These are phyloP conservation scores for Cassiopea andromeda DNA, from an alignment of 30 jellyfish, hydroid and myxozoan genomes.

Conservation along the genomic window DNA sequence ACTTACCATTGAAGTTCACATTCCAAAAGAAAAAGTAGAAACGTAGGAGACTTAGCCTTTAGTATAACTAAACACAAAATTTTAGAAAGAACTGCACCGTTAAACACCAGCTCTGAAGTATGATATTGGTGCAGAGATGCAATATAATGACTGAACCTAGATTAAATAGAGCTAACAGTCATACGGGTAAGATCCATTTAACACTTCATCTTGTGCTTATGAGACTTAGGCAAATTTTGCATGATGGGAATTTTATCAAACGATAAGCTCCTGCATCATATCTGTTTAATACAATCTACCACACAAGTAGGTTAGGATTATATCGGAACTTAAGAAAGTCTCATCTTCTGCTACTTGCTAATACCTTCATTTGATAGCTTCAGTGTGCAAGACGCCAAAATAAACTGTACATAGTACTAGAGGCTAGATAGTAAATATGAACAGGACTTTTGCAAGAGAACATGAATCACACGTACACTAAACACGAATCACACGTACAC, in stretches of 20 bases:
- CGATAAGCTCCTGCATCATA: slow-evolving; percentile 10
- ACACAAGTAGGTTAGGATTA: slow-evolving; percentile 41
- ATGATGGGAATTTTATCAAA: slow-evolving; percentile 10
- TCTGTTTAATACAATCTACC: slow-evolving; percentile 17
- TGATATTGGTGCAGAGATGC: background rate
- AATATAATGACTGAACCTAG: slow-evolving; percentile 31
- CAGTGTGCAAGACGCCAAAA: background rate
- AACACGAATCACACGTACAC: too few relatives aligned
- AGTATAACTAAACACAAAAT: background rate
- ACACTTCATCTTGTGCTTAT: slow-evolving; percentile 27
- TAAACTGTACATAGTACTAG: background rate
- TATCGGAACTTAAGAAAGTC: slow-evolving; percentile 30
- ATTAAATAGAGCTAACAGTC: slow-evolving; percentile 30
- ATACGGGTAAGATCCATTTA: slow-evolving; percentile 3
- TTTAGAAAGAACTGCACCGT: background rate
- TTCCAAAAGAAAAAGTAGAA: too few relatives aligned
- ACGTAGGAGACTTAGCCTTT: background rate
- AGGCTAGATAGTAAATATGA: background rate
- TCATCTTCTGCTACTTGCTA: slow-evolving; percentile 18
- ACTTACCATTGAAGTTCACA: too few relatives aligned
- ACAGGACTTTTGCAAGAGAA: too few relatives aligned
- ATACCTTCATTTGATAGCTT: slow-evolving; percentile 10
- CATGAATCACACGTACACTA: too few relatives aligned
- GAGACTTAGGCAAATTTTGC: background rate
- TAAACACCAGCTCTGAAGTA: background rate